A percentile compares a stretch with the other conserved stretches of the same genome.
These are phyloP conservation scores for Bagarius yarrelli DNA, from an alignment of 2,113 vertebrate species.

Conservation along the genomic window DNA sequence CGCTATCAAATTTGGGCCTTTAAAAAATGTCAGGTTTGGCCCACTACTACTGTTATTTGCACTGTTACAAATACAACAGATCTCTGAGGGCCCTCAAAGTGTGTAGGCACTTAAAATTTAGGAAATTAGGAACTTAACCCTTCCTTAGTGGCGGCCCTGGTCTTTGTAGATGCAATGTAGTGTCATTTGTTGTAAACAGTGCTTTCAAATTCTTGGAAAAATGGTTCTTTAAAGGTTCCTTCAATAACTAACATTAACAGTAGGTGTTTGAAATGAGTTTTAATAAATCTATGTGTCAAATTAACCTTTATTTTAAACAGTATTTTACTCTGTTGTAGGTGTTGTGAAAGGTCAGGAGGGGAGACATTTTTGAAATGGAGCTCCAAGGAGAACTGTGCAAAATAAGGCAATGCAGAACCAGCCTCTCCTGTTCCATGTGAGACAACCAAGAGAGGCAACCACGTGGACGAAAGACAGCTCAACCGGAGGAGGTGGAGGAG, in stretches of 20 bases:
- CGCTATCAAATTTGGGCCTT: too few relatives aligned
- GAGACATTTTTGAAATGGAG: constrained; percentile 31
- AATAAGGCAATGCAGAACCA: constrained; percentile 68
- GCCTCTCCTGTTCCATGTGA: constrained; percentile 61
- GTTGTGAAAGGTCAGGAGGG: constrained; percentile 26
- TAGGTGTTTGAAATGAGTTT: not conserved
- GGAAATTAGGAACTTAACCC: too few relatives aligned
- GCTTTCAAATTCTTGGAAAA: not conserved
- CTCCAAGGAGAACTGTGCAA: constrained; percentile 50
- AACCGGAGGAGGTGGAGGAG: constrained; percentile 62
- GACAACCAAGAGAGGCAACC: constrained; percentile 61
- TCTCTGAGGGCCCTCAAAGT: too few relatives aligned
- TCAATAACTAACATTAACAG: not conserved
- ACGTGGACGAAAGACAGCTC: constrained; percentile 64
- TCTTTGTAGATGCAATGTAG: too few relatives aligned
- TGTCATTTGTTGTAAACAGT: too few relatives aligned
- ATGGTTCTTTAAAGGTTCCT: not conserved
- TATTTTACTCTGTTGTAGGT: constrained; percentile 52
- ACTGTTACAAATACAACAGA: too few relatives aligned
- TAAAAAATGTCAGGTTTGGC: too few relatives aligned
- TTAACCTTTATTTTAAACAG: not conserved
- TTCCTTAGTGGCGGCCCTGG: too few relatives aligned
- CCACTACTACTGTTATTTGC: too few relatives aligned
- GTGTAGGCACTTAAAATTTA: too few relatives aligned
- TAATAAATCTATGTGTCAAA: not conserved